Evolutionary conservation across 1,140 invertebrate genomes (phyloP).

Genomic region (Sycophaga agraensis): DNA sequence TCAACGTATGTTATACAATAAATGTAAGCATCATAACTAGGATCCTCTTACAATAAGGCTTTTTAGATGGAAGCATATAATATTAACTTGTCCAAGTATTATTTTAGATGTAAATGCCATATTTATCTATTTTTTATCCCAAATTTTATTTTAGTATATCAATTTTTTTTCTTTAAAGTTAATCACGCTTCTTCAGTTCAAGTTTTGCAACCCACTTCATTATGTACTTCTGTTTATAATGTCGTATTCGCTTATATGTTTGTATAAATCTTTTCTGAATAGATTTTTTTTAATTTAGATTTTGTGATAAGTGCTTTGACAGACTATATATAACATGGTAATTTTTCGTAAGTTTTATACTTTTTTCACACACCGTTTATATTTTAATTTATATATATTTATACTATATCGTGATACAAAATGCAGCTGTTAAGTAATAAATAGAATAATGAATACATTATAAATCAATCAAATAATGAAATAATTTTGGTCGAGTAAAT

Average conservation of each 20-base stretch:
- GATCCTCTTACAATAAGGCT: slow-evolving; percentile 44
- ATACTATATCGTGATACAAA: background rate
- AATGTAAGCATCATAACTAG: slow-evolving; percentile 37
- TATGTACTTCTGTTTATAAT: too few species aligned
- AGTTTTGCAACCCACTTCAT: too few species aligned
- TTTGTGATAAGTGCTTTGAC: slow-evolving; percentile 25
- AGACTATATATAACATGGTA: slow-evolving; percentile 21
- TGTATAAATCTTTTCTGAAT: too few species aligned
- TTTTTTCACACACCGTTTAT: slow-evolving; percentile 13
- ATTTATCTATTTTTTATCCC: background rate
- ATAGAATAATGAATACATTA: background rate
- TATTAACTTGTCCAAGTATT: slow-evolving; percentile 19
- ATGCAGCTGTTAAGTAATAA: slow-evolving; percentile 4
- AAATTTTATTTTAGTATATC: slow-evolving; percentile 2
- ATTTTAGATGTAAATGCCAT: background rate
- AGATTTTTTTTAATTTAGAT: slow-evolving; percentile 7
- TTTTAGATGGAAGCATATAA: slow-evolving; percentile 46
- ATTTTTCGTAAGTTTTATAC: slow-evolving; percentile 1
- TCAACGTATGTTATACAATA: slow-evolving; percentile 33
- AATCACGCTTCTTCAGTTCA: too few species aligned
- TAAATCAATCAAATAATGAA: too few species aligned
- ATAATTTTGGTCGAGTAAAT: too few species aligned
- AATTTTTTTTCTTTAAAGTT: background rate
- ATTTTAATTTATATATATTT: background rate
- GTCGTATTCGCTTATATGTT: too few species aligned